Base-by-base conservation (phyloP, 2,797 vertebrate species). In the Prunella strophiata region DNA sequence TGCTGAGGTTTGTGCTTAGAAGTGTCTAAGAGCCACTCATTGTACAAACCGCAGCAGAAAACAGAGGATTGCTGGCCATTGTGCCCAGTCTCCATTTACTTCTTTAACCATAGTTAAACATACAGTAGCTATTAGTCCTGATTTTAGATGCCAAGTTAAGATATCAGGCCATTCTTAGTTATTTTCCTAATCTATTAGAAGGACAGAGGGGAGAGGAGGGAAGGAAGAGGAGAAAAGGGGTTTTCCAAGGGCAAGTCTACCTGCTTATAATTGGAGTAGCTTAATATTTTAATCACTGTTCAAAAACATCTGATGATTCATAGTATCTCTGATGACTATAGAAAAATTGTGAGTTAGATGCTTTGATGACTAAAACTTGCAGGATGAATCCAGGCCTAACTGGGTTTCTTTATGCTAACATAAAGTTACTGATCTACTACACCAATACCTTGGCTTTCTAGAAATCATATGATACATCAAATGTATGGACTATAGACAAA, bases 141-240 rank as follows among this genome's bases (percentile, higher is more conserved):
- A 59, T 45, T 80, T 77, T 48, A 57, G 42, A 59, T 48, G 29
- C 13, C 36, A 5, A 11, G 7, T 75, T 45, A 78, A 78, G 13
- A 11, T 55, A 54, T 11, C 19, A 47, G 25, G 5, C 11, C 7
- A 26, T 72, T 88, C 15, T n/a, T 52, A 77, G 30, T 15, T 79
- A 30, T 52, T 61, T 77, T 63, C 10, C 11, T 85, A 48, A 55
- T 27, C 1, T 15, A 14, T 48, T 3, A 18, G 14, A 67, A 59
- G 10, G 13, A 89, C 72, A 63, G 11, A 3, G 7, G 2, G 4
- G 12, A 12, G 21, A 4, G 2, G 2, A 3, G 15, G 20, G 11
- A 36, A 36, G 5, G 2, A 22, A 47, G 10, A 23, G 30, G 13
- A 27, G 5, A 23, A 7, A 36, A 36, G 36, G 36, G 7, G 10